Evolutionary conservation across 2,888 invertebrate genomes (phyloP), one percentile per base, ranked within the genome.

Genomic region (Chaitophorus viminalis): DNA sequence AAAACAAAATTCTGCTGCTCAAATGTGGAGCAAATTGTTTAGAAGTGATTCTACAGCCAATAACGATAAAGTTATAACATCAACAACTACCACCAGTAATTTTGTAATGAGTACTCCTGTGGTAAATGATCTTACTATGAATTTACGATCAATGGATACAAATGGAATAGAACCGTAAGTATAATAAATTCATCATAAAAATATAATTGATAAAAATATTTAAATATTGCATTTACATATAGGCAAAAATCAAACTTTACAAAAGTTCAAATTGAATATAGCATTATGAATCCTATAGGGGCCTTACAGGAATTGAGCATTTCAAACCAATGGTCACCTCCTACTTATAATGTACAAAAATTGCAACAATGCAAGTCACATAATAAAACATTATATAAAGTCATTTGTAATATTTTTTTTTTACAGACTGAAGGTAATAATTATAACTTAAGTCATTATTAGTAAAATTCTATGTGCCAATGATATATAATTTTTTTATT

Each of bases 221-320:
- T 60, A 60, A 11, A 25, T 77, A 17, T 77, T 77, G n/a, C 11
- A 5, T 29, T 39, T 14, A n/a, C 29, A 46, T 52, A 77, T 31
- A 86, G 86, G 8, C 31, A 52, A 54, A 46, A 36, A 36, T 52
- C 36, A 54, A 54, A 78, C 21, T 9, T 70, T 72, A 39, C 36
- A 31, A n/a, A 21, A 9, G 86, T 86, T 9, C n/a, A 79, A 86
- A 29, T 39, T 72, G 36, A 72, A 8, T 60, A 72, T 36, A 79
- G 79, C 52, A 9, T 72, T 39, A 87, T 87, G 79, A 87, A 87
- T 39, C 86, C 86, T 60, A n/a, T 87, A 29, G 86, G 86, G 14
- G 52, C 79, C 8, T 74, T 87, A 18, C 74, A 79, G 54, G 86
- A 87, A n/a, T 74, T 87, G 6, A 25, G 74, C 17, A 79, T 31